Evolutionary conservation across 2,113 vertebrate genomes (phyloP).

Genomic region (Thymallus thymallus): DNA sequence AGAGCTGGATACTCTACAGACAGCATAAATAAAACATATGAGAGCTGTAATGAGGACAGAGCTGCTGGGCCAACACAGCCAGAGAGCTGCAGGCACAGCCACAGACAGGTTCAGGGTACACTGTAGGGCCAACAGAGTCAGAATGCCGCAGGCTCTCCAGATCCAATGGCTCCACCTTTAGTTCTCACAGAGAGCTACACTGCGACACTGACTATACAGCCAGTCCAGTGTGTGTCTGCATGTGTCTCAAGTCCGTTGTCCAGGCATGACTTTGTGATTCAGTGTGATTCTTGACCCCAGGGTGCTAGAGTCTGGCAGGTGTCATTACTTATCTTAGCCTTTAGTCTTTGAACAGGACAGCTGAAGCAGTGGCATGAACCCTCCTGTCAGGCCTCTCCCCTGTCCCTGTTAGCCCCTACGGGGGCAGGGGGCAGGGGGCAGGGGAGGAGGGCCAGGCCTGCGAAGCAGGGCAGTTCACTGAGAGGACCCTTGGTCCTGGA

Average conservation of each 20-base stretch:
- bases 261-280: slow-evolving; percentile 29
- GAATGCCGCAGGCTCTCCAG: too few relatives aligned
- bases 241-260: slow-evolving; percentile 50
- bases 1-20: slow-evolving; percentile 76
- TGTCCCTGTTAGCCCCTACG: slow-evolving; percentile 56
- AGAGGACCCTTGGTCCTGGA: slow-evolving; percentile 46
- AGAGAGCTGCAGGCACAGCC: slow-evolving; percentile 37
- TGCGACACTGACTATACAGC: slow-evolving; percentile 37
- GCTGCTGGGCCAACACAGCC: slow-evolving; percentile 56
- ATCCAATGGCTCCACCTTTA: slow-evolving; percentile 39
- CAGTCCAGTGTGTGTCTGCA: slow-evolving; percentile 9
- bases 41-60: slow-evolving; percentile 73
- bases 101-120: slow-evolving; percentile 23
- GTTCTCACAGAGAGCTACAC: slow-evolving; percentile 33
- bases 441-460: slow-evolving; percentile 41
- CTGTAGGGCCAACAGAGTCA: slow-evolving; percentile 9
- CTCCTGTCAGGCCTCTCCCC: slow-evolving; percentile 28
- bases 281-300: slow-evolving; percentile 41
- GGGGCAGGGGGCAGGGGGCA: slow-evolving; percentile 36
- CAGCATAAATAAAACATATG: slow-evolving; percentile 80
- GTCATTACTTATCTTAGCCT: slow-evolving; percentile 69
- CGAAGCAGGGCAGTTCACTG: slow-evolving; percentile 46
- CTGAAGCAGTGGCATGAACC: slow-evolving; percentile 38
- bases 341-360: slow-evolving; percentile 61
- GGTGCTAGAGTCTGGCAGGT: slow-evolving; percentile 52